A percentile compares a stretch with the other conserved stretches of the same genome.
These are phyloP conservation scores for Tetrao urogallus DNA, from an alignment of 2,113 vertebrate genomes.

Conservation along the genomic window DNA sequence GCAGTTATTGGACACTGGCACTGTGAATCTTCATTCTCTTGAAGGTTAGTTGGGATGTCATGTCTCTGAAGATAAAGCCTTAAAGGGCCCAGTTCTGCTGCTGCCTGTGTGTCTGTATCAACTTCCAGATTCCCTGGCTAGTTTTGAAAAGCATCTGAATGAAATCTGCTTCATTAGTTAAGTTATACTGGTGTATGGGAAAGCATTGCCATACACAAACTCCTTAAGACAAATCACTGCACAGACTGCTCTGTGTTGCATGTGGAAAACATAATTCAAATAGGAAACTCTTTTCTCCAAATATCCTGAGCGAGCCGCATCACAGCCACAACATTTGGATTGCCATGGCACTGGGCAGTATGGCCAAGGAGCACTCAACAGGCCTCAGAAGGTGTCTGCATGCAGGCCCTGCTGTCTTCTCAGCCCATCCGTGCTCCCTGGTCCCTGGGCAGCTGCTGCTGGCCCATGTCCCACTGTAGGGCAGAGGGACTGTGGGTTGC, in stretches of 20 bases:
- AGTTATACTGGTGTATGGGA: slow-evolving; percentile 46
- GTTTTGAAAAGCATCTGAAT: slow-evolving; percentile 59
- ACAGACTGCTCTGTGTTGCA: neutral
- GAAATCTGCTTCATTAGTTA: slow-evolving; percentile 63
- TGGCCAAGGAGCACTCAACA: neutral
- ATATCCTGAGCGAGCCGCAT: neutral
- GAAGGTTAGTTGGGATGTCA: slow-evolving; percentile 31
- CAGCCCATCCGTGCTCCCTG: neutral
- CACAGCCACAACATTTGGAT: neutral
- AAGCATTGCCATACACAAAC: neutral
- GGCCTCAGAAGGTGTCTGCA: neutral
- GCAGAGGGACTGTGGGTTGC: neutral
- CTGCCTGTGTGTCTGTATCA: slow-evolving; percentile 46
- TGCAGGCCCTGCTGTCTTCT: neutral
- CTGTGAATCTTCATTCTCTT: slow-evolving; percentile 73
- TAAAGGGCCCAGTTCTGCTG: slow-evolving; percentile 22
- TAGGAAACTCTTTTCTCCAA: neutral
- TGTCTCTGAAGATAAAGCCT: slow-evolving; percentile 64
- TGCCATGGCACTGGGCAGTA: neutral
- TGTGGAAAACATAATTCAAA: neutral
- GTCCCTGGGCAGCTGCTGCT: neutral
- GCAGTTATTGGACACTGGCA: slow-evolving; percentile 73
- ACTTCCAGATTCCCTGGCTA: slow-evolving; percentile 50
- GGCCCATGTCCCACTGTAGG: neutral
- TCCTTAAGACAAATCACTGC: neutral